phyloP scores from a whole-genome alignment of 2,797 vertebrate species.

The Arrhamphus sclerolepis region DNA sequence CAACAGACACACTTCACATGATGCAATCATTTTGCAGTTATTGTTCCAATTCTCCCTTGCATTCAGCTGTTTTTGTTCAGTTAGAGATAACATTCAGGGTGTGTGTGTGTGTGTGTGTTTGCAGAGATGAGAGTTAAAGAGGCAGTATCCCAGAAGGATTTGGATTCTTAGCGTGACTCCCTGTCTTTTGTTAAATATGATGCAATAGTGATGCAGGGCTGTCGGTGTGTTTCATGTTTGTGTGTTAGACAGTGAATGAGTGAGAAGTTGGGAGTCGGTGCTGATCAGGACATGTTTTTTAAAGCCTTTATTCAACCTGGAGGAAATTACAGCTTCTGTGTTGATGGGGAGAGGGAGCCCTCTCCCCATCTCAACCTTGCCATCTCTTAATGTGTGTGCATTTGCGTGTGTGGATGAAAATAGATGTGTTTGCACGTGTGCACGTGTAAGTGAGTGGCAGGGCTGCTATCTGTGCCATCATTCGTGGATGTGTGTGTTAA shows the following conservation, averaged over 20 bases:
- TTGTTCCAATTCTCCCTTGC: slow-evolving; percentile 63
- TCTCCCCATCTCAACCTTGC: slow-evolving; percentile 49
- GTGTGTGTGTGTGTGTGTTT: slow-evolving; percentile 24
- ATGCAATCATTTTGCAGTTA: slow-evolving; percentile 70
- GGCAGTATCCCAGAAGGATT: slow-evolving; percentile 60
- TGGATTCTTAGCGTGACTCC: slow-evolving; percentile 65
- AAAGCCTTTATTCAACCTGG: slow-evolving; percentile 61
- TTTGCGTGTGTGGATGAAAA: slow-evolving; percentile 22
- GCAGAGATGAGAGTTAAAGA: slow-evolving; percentile 50
- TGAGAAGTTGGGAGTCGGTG: slow-evolving; percentile 48
- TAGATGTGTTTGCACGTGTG: slow-evolving; percentile 37
- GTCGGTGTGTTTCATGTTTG: slow-evolving; percentile 38
- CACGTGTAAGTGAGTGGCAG: slow-evolving; percentile 77
- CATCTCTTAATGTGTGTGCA: slow-evolving; percentile 27
- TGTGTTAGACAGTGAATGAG: slow-evolving; percentile 47
- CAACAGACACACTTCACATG: slow-evolving; percentile 69
- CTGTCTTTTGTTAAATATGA: slow-evolving; percentile 74
- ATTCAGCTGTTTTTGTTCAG: slow-evolving; percentile 66
- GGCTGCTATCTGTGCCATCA: slow-evolving; percentile 82
- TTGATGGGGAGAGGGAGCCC: slow-evolving; percentile 62
- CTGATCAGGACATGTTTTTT: slow-evolving; percentile 61
- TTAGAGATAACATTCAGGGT: slow-evolving; percentile 62
- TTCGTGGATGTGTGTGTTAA: slow-evolving; percentile 82
- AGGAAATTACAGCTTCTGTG: slow-evolving; percentile 72
- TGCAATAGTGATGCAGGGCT: slow-evolving; percentile 79